These are phyloP conservation scores for Itoplectis maculator DNA, from an alignment of 2,888 invertebrate genomes.

Conservation along the genomic window DNA sequence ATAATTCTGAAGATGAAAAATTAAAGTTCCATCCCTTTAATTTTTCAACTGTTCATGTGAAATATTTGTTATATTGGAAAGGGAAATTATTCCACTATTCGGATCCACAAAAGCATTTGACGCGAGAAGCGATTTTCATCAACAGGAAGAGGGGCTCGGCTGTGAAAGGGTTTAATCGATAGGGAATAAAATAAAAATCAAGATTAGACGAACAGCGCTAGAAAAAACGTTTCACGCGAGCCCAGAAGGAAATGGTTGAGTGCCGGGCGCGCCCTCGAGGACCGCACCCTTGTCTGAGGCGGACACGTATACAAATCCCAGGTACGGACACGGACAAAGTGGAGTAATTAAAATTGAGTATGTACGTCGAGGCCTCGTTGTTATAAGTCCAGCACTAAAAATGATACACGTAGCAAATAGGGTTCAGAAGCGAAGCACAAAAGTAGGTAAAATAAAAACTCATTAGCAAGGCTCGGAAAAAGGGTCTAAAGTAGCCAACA, in stretches of 20 bases:
- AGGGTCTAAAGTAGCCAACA: too few species aligned
- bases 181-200: background rate
- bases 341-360: conserved; percentile 18
- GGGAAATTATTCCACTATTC: background rate
- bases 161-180: background rate
- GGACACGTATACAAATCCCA: conserved; percentile 16
- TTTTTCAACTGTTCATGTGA: too few species aligned
- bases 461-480: too few species aligned
- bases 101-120: background rate
- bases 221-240: background rate
- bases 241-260: conserved; percentile 41
- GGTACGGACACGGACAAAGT: conserved; percentile 2
- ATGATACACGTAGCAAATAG: background rate
- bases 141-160: background rate
- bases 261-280: conserved; percentile 40
- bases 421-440: too few species aligned
- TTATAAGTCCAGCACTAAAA: background rate
- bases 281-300: conserved; percentile 51
- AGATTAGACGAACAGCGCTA: background rate
- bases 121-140: background rate
- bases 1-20: too few species aligned
- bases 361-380: background rate
- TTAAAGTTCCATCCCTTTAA: too few species aligned
- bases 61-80: too few species aligned
- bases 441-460: too few species aligned